Conservation (phyloP, 2,797 vertebrate genomes). For the Xyrichtys novacula region DNA sequence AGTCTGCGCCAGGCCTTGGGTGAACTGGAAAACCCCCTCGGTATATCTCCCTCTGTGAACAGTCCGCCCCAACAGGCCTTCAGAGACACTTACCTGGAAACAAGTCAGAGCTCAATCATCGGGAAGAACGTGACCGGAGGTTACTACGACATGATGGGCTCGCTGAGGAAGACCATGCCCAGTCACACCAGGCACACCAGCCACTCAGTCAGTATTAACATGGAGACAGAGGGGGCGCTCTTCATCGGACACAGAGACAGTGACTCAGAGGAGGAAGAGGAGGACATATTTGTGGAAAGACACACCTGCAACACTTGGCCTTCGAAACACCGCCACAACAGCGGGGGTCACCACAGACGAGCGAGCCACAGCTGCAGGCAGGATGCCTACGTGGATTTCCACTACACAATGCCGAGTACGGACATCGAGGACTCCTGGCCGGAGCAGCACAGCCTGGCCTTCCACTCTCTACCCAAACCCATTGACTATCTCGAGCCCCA, state of each 20-base stretch:
- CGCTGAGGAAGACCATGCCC: conserved; percentile 87
- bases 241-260: conserved; percentile 77
- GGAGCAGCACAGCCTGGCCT: conserved; percentile 75
- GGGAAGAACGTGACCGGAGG: conserved; percentile 77
- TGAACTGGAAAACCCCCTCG: conserved; percentile 87
- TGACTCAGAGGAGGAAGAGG: conserved; percentile 79
- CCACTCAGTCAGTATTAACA: conserved; percentile 84
- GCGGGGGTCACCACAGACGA: conserved; percentile 66
- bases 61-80: conserved; percentile 74
- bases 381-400: conserved; percentile 81
- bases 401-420: conserved; percentile 86
- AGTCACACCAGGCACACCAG: conserved; percentile 69
- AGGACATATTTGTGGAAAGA: conserved; percentile 80
- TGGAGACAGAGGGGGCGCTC: conserved; percentile 83
- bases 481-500: conserved; percentile 77
- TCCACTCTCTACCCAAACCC: conserved; percentile 76
- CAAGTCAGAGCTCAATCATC: conserved; percentile 64
- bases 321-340: conserved; percentile 88
- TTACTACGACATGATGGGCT: conserved; percentile 89
- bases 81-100: conserved; percentile 79
- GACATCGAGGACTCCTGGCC: conserved; percentile 87
- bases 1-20: conserved; percentile 83
- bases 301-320: conserved; percentile 87
- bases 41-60: conserved; percentile 77
- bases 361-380: conserved; percentile 76